These are phyloP conservation scores for Pogona vitticeps DNA, from an alignment of 2,113 vertebrate genomes.

Conservation along the genomic window DNA sequence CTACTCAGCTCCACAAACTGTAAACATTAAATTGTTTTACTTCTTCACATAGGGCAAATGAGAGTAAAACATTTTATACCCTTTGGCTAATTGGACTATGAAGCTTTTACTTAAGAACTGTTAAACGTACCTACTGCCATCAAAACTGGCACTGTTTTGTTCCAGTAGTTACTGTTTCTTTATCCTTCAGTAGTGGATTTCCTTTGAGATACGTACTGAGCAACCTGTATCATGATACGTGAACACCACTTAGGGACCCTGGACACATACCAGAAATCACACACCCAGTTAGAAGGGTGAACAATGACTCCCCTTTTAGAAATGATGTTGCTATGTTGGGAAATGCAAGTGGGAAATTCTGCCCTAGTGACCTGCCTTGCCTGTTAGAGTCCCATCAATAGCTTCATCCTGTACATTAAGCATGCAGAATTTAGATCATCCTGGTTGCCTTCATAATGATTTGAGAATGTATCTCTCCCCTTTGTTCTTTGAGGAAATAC, in stretches of 20 bases:
- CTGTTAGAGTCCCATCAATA: not conserved
- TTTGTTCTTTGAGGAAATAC: not conserved
- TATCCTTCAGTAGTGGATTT: not conserved
- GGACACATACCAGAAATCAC: too few species aligned
- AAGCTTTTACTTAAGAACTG: constrained; percentile 55
- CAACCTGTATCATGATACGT: too few species aligned
- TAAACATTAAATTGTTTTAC: constrained; percentile 59
- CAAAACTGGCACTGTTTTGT: constrained; percentile 22
- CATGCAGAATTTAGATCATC: not conserved
- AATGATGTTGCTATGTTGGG: not conserved
- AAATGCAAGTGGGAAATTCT: not conserved
- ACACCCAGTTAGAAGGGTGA: not conserved
- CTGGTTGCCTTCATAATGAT: not conserved
- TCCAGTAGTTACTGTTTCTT: constrained; percentile 27
- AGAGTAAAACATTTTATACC: constrained; percentile 53
- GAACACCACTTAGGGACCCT: too few species aligned
- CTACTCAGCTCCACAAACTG: constrained; percentile 19
- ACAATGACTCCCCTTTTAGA: not conserved
- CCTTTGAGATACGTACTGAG: too few species aligned
- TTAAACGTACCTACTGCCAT: constrained; percentile 46
- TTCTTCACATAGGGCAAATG: constrained; percentile 48
- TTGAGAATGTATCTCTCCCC: too few species aligned
- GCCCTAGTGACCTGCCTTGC: not conserved
- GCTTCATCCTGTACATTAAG: not conserved
- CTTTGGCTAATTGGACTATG: constrained; percentile 40